Conservation (phyloP, 2,888 invertebrate genomes). For the Drosophila incognita region DNA sequence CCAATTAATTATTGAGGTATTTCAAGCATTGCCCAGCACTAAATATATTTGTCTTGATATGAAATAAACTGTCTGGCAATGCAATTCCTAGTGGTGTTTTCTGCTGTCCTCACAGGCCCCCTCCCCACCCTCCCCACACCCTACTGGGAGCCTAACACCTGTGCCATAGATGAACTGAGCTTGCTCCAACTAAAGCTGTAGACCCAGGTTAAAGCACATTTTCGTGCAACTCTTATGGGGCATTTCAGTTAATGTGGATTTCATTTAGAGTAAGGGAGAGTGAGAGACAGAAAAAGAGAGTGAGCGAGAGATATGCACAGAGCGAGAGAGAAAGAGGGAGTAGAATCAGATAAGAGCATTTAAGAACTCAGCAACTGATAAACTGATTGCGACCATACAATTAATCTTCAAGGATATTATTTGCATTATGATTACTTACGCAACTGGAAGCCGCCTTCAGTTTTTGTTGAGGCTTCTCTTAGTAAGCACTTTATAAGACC, state of each 20-base stretch:
- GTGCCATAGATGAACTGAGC: background rate
- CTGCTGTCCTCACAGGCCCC: background rate
- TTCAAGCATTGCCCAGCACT: constrained; percentile 28
- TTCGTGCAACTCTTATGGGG: background rate
- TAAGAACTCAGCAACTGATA: background rate
- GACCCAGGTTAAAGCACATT: background rate
- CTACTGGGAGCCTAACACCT: constrained; percentile 6
- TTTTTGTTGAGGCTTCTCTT: background rate
- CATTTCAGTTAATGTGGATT: background rate
- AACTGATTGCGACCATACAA: background rate
- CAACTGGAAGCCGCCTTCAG: background rate
- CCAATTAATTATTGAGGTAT: constrained; percentile 64
- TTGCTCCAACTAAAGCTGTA: background rate
- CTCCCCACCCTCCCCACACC: too few species aligned
- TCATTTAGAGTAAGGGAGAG: background rate
- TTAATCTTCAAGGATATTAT: background rate
- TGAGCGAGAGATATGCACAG: too few species aligned
- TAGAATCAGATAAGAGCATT: background rate
- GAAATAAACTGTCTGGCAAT: constrained; percentile 53
- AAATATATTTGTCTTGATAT: constrained; percentile 33
- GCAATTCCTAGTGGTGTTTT: constrained; percentile 19
- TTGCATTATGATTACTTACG: background rate
- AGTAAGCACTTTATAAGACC: background rate
- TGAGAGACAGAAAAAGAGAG: background rate
- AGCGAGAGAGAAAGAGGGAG: background rate